phyloP scores from a whole-genome alignment of 1,140 invertebrate genomes.

The Rhynchophorus ferrugineus region DNA sequence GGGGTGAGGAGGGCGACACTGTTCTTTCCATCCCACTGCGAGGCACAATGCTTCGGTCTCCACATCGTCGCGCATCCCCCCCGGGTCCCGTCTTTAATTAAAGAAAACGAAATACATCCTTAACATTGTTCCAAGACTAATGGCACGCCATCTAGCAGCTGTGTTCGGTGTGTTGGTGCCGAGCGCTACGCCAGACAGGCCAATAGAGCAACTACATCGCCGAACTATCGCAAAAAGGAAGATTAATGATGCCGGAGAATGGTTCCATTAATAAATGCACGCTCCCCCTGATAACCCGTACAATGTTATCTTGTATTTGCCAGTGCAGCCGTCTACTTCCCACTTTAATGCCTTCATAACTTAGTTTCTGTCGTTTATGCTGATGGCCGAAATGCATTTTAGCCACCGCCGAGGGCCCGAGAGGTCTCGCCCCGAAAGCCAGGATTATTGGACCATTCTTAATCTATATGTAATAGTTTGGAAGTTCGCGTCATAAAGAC shows the following conservation, averaged over 20 bases:
- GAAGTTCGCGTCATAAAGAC: too few relatives aligned
- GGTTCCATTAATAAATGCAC: constrained; percentile 11
- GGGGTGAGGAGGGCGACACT: too few relatives aligned
- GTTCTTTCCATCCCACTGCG: too few relatives aligned
- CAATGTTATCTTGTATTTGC: constrained; percentile 13
- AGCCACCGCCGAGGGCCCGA: too few relatives aligned
- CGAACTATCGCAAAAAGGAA: constrained; percentile 13
- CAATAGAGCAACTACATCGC: constrained; percentile 8
- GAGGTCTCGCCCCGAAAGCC: too few relatives aligned
- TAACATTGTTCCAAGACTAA: constrained; percentile 8
- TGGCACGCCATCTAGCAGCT: constrained; percentile 8
- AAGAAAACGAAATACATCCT: constrained; percentile 4
- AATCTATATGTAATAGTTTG: too few relatives aligned
- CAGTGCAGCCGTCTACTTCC: constrained; percentile 1
- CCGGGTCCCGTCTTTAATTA: too few relatives aligned
- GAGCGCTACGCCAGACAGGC: constrained; percentile 5
- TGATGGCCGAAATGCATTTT: neutral
- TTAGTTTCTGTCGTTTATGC: neutral
- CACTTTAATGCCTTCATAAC: neutral
- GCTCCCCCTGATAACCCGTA: constrained; percentile 5
- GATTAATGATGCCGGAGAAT: constrained; percentile 6
- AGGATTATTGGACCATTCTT: too few relatives aligned
- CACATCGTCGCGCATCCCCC: too few relatives aligned
- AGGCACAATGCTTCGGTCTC: too few relatives aligned
- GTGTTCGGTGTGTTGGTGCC: neutral